Percentiles rank a stretch among this genome's conserved stretches.
phyloP scores from a whole-genome alignment of 2,113 vertebrate genomes.

The Pteropus alecto region DNA sequence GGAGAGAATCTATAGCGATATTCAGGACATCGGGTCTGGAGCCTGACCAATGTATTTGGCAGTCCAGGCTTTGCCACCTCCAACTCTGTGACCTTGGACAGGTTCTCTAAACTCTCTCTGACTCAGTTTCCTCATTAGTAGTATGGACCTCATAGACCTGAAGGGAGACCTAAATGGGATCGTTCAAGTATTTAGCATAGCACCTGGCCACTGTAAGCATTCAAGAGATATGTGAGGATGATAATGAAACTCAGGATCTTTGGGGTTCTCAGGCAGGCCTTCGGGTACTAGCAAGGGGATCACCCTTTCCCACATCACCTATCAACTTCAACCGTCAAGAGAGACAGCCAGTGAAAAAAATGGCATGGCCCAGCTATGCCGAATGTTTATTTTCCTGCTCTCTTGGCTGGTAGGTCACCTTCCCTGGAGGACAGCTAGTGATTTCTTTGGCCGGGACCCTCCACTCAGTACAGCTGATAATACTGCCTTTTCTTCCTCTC shows the following conservation, averaged over 20 bases:
- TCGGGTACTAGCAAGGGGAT: neutral
- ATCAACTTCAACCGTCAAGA: rapidly evolving
- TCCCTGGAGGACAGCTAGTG: neutral
- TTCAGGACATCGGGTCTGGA: neutral
- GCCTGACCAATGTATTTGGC: neutral
- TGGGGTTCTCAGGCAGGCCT: neutral
- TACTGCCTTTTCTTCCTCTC: neutral
- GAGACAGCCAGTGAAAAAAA: neutral
- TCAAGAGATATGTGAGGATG: too few relatives aligned
- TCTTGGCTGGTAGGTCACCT: neutral
- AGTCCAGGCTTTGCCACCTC: neutral
- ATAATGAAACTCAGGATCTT: neutral
- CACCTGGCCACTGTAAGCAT: too few relatives aligned
- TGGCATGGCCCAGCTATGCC: rapidly evolving
- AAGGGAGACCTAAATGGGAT: neutral
- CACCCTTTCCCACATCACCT: neutral
- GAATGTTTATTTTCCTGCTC: too few relatives aligned
- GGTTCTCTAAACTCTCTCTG: neutral
- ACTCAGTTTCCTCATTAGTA: neutral
- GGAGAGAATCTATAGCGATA: neutral
- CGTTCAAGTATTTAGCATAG: neutral
- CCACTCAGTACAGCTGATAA: rapidly evolving
- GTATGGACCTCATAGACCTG: neutral
- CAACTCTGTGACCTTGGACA: neutral
- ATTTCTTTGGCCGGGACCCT: too few relatives aligned